Evolutionary conservation across 2,888 invertebrate genomes (phyloP), one percentile per base, ranked within the genome.

Genomic region (Campoplex nolae): DNA sequence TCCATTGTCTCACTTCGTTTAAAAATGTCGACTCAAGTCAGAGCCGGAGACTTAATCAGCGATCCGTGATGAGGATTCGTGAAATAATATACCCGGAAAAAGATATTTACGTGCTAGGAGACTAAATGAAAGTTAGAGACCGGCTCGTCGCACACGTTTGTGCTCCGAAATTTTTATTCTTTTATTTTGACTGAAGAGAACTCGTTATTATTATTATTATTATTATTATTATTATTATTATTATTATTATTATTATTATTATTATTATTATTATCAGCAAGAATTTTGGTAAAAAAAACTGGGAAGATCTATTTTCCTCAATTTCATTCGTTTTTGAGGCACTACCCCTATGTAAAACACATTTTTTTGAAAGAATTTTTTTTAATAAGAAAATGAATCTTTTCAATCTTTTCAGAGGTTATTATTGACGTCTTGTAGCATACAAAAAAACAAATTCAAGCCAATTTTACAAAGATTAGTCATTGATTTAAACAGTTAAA

Each of bases 61-160:
- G 89, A 89, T 88, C 89, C 89, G 88, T 89, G 88, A 88, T 83
- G 86, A 83, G 86, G 48, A 35, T 80, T 85, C 78, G 58, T 70
- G 42, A 84, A 78, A 87, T 51, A 68, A 84, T 77, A 48, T 67
- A 78, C 68, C 35, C 56, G 38, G 51, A 78, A 35, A 75, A 82
- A 76, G 48, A 70, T 58, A 70, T 54, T 77, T 68, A 56, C 32
- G 23, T 28, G 23, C 23, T 23, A 82, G 35, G 13, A 58, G 58
- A 45, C 70, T 79, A 84, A 82, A 82, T 71, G 18, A 48, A 87
- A 87, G 79, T 87, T 82, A 70, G 70, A 71, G 78, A 75, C 73
- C 28, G 35, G 32, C 32, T 77, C n/a, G 54, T 65, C 38, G 48
- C 51, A 54, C 70, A 45, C 58, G 0, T 18, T 42, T 11, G 28